Conservation (phyloP, 1,140 invertebrate species). For the Magallana angulata region DNA sequence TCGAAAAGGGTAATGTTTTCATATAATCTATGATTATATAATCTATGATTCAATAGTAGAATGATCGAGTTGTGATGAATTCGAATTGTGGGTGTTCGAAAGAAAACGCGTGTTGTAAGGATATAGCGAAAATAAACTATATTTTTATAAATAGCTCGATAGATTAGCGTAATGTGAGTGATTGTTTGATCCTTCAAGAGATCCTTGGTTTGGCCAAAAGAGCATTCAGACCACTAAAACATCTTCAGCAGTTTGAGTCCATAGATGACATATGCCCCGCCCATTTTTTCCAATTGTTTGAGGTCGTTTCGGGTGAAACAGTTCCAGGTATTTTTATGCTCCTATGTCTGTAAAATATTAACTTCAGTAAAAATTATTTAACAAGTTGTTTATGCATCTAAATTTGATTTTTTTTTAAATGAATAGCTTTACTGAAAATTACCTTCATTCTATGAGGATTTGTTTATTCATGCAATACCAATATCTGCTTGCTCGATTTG, state of each 20-base stretch:
- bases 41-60: background rate
- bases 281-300: conserved; percentile 34
- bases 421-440: too few relatives aligned
- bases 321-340: conserved; percentile 42
- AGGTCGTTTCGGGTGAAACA: conserved; percentile 32
- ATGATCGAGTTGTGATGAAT: background rate
- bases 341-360: too few relatives aligned
- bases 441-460: too few relatives aligned
- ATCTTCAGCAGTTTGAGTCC: background rate
- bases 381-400: too few relatives aligned
- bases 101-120: background rate
- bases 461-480: too few relatives aligned
- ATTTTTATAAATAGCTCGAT: background rate
- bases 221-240: background rate
- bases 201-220: background rate
- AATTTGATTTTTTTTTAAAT: too few relatives aligned
- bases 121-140: background rate
- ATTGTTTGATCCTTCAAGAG: background rate
- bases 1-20: background rate
- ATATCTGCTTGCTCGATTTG: too few relatives aligned
- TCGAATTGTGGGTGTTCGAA: background rate
- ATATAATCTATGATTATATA: background rate
- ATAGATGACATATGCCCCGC: background rate
- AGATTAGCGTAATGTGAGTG: too few relatives aligned
- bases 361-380: too few relatives aligned